phyloP scores from a whole-genome alignment of 92 coral and sea anemone species.

The Epizoanthus illoricatus region DNA sequence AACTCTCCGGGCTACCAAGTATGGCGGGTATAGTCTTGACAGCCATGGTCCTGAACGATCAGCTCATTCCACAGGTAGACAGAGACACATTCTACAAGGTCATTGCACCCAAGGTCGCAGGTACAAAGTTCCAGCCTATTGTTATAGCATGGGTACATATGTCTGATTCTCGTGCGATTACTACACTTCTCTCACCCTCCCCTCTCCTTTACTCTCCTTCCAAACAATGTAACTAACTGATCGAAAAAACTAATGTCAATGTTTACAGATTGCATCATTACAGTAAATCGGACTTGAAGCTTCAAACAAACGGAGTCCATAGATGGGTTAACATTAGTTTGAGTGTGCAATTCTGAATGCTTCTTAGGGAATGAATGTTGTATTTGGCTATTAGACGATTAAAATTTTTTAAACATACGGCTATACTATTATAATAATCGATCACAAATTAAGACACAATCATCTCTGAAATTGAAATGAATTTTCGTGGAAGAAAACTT shows the following conservation, averaged over 20 bases:
- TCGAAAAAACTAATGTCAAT: neutral
- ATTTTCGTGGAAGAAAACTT: no score
- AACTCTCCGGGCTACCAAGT: slow-evolving; percentile 52
- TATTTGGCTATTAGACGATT: no score
- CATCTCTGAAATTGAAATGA: neutral
- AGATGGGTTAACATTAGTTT: no score
- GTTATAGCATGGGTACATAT: no score
- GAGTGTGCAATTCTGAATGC: no score
- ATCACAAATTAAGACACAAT: no score
- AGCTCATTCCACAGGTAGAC: slow-evolving; percentile 48
- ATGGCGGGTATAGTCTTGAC: slow-evolving; percentile 66
- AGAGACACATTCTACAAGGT: slow-evolving; percentile 51
- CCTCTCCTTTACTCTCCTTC: neutral
- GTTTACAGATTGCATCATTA: neutral
- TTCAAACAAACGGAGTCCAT: no score
- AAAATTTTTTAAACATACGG: no score
- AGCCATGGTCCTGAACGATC: slow-evolving; percentile 73
- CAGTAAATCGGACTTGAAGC: no score
- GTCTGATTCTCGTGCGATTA: neutral
- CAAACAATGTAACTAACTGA: neutral
- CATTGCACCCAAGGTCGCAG: slow-evolving; percentile 72
- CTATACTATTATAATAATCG: no score
- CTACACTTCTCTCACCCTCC: neutral
- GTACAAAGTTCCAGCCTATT: slow-evolving; percentile 20
- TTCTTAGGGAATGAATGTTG: no score